phyloP scores from a whole-genome alignment of 30 jellyfish, hydroid and myxozoan species.

The Catostylus mosaicus region DNA sequence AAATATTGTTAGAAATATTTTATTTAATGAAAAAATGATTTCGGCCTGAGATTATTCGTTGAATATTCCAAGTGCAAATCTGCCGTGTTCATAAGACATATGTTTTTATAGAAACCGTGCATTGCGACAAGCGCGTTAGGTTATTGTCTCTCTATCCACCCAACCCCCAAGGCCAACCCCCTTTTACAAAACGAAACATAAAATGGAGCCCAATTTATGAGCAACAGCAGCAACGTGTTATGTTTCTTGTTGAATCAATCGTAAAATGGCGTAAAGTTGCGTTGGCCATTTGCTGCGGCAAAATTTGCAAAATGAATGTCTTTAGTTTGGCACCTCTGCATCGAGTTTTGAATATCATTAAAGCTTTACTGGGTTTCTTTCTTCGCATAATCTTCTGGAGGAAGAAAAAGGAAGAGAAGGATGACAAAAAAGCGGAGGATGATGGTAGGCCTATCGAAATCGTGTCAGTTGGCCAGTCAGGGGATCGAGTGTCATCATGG shows the following conservation, averaged over 20 bases:
- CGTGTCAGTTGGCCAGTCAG: slow-evolving; percentile 14
- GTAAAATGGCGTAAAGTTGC: background rate
- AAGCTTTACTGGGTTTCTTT: background rate
- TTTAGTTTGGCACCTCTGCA: slow-evolving; percentile 6
- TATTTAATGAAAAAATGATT: too few species aligned
- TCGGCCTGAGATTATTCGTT: too few species aligned
- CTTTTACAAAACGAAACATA: too few species aligned
- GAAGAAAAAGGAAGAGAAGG: background rate
- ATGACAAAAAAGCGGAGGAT: background rate
- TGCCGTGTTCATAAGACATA: too few species aligned
- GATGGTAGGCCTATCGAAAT: slow-evolving; percentile 29
- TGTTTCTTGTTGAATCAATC: background rate
- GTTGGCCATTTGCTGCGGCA: background rate
- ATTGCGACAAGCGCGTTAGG: too few species aligned
- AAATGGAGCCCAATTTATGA: too few species aligned
- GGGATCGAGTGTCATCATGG: background rate
- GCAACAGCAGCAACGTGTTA: slow-evolving; percentile 7
- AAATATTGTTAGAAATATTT: too few species aligned
- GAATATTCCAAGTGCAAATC: too few species aligned
- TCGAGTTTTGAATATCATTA: background rate
- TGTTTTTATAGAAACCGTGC: too few species aligned
- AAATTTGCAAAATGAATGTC: slow-evolving; percentile 10
- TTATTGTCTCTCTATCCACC: too few species aligned
- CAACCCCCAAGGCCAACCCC: too few species aligned
- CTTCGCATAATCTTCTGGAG: background rate